Evolutionary conservation across 2,113 vertebrate genomes (phyloP).

Genomic region (Dascyllus trimaculatus): DNA sequence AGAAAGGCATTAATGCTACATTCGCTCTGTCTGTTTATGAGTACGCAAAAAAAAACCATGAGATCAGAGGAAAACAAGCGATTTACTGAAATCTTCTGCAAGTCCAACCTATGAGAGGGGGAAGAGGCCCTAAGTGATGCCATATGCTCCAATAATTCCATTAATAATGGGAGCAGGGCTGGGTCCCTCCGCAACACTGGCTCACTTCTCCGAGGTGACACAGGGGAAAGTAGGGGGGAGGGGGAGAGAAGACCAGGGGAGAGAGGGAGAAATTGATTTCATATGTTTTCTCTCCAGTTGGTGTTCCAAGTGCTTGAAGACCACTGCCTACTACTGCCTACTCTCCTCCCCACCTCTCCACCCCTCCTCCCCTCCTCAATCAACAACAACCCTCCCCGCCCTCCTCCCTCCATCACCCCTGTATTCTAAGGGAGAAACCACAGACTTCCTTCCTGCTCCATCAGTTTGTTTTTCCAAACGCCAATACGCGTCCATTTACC

Average conservation of each 20-base stretch:
- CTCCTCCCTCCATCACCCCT: slow-evolving; percentile 57
- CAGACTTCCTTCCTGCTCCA: slow-evolving; percentile 82
- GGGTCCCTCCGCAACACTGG: slow-evolving; percentile 77
- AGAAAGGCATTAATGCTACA: slow-evolving; percentile 12
- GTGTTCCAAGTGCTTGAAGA: slow-evolving; percentile 52
- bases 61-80: slow-evolving; percentile 71
- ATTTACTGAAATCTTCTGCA: slow-evolving; percentile 71
- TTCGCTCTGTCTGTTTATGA: slow-evolving; percentile 45
- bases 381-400: slow-evolving; percentile 54
- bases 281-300: slow-evolving; percentile 78
- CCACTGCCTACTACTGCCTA: neutral
- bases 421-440: slow-evolving; percentile 75
- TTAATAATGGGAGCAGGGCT: slow-evolving; percentile 79
- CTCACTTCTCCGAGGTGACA: slow-evolving; percentile 83
- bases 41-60: slow-evolving; percentile 4
- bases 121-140: slow-evolving; percentile 80
- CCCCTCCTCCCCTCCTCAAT: slow-evolving; percentile 38
- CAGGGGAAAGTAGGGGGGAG: slow-evolving; percentile 58
- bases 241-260: slow-evolving; percentile 45
- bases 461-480: slow-evolving; percentile 79
- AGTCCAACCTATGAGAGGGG: slow-evolving; percentile 45
- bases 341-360: neutral
- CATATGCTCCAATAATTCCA: slow-evolving; percentile 84
- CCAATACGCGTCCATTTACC: slow-evolving; percentile 69
- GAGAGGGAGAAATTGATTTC: slow-evolving; percentile 81